A percentile compares a stretch with the other conserved stretches of the same genome.
Conservation (phyloP, 2,888 invertebrate species). For the Epinotia bilunana region DNA sequence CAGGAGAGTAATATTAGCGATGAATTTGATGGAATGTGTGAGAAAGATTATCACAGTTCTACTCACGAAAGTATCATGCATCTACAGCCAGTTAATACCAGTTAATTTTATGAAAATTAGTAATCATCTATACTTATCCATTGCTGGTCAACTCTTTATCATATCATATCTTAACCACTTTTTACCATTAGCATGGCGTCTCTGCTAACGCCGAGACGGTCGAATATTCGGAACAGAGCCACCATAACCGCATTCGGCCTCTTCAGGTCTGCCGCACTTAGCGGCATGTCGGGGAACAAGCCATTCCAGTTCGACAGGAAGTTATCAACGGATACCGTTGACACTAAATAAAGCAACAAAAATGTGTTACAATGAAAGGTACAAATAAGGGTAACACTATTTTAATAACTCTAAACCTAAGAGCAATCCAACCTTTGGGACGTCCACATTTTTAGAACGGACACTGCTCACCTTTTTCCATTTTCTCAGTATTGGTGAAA, state of each 20-base stretch:
- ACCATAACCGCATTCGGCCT: constrained; percentile 69
- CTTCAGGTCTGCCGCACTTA: constrained; percentile 65
- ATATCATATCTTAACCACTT: too few relatives aligned
- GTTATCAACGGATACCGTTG: constrained; percentile 57
- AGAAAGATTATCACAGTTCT: too few relatives aligned
- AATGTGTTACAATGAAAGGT: neutral
- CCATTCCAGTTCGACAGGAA: constrained; percentile 70
- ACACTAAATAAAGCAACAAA: constrained; percentile 49
- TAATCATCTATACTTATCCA: too few relatives aligned
- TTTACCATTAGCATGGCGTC: constrained; percentile 66
- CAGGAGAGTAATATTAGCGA: neutral
- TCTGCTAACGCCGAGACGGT: constrained; percentile 68
- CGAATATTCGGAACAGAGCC: constrained; percentile 66
- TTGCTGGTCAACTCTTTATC: too few relatives aligned
- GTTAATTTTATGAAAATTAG: too few relatives aligned
- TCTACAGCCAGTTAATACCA: too few relatives aligned
- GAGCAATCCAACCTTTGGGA: neutral
- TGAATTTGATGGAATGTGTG: too few relatives aligned
- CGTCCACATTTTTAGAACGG: neutral
- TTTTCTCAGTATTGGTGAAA: constrained; percentile 6
- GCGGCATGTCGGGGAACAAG: constrained; percentile 61
- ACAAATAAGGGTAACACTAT: neutral
- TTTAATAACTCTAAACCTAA: neutral
- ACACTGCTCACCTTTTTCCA: constrained; percentile 35
- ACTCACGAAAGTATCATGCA: too few relatives aligned